phyloP scores from a whole-genome alignment of 2,888 invertebrate species.

The Chironomus tentans region DNA sequence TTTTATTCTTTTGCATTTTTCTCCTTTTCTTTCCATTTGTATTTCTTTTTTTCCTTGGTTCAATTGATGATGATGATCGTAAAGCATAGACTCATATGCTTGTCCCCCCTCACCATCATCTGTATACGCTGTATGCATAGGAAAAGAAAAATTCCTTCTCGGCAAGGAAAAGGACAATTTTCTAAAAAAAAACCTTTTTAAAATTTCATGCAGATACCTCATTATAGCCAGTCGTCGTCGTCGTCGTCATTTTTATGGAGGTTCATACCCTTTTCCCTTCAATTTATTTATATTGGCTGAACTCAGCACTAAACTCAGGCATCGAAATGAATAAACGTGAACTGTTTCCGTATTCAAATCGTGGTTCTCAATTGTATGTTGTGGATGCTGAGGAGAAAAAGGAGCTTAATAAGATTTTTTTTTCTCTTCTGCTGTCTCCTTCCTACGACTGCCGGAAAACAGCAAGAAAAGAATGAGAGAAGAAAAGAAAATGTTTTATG shows the following conservation, averaged over 20 bases:
- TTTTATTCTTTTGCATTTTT: neutral
- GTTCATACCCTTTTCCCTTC: neutral
- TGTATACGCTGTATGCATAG: neutral
- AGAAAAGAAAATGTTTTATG: slow-evolving; percentile 5
- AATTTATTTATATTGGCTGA: slow-evolving; percentile 2
- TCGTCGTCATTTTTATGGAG: neutral
- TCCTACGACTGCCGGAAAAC: neutral
- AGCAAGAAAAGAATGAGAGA: too few species aligned
- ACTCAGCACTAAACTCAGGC: neutral
- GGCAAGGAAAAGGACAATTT: neutral
- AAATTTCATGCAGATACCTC: slow-evolving; percentile 6
- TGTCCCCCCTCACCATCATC: neutral
- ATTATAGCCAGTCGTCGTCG: neutral
- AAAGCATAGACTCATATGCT: neutral
- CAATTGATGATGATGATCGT: neutral
- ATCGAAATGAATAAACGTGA: slow-evolving; percentile 17
- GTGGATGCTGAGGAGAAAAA: neutral
- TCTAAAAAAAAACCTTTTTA: neutral
- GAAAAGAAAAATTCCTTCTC: too few species aligned
- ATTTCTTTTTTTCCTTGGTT: too few species aligned
- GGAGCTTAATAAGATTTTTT: slow-evolving; percentile 19
- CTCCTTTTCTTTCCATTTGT: too few species aligned
- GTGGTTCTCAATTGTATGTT: slow-evolving; percentile 16
- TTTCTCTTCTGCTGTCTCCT: neutral
- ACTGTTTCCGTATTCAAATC: slow-evolving; percentile 24